These are phyloP conservation scores for Anoura caudifer DNA, from an alignment of 2,113 vertebrate species.

Conservation along the genomic window DNA sequence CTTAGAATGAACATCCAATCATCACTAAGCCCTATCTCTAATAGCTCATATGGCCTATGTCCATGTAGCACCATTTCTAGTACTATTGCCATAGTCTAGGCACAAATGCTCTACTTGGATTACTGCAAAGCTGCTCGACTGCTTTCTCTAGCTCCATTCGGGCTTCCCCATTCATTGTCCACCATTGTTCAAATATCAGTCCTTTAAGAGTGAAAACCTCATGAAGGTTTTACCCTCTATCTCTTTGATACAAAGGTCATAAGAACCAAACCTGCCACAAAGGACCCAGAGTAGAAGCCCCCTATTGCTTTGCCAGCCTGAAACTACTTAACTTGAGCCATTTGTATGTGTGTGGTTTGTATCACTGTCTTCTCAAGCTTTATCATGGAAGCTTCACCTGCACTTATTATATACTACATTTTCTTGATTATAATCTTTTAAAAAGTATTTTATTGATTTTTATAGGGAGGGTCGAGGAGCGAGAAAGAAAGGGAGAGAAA, in stretches of 20 bases:
- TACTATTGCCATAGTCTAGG: rapidly evolving
- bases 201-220: not conserved
- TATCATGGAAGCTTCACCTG: not conserved
- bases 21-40: not conserved
- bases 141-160: not conserved
- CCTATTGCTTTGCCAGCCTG: not conserved
- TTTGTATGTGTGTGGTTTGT: not conserved
- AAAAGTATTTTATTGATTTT: too few relatives aligned
- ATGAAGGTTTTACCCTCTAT: not conserved
- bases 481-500: too few relatives aligned
- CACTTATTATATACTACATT: not conserved
- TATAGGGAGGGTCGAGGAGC: too few relatives aligned
- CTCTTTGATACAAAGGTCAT: not conserved
- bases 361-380: not conserved
- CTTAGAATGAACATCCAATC: not conserved
- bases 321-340: not conserved
- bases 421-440: not conserved
- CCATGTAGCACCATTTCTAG: not conserved
- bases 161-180: not conserved
- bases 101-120: not conserved
- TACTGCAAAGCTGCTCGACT: not conserved
- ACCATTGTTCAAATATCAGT: not conserved
- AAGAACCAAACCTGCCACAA: not conserved
- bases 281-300: not conserved
- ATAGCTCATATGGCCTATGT: not conserved